Percentiles rank a stretch among this genome's conserved stretches.
Evolutionary conservation across 2,113 vertebrate species (phyloP).

Genomic region (Candoia aspera): DNA sequence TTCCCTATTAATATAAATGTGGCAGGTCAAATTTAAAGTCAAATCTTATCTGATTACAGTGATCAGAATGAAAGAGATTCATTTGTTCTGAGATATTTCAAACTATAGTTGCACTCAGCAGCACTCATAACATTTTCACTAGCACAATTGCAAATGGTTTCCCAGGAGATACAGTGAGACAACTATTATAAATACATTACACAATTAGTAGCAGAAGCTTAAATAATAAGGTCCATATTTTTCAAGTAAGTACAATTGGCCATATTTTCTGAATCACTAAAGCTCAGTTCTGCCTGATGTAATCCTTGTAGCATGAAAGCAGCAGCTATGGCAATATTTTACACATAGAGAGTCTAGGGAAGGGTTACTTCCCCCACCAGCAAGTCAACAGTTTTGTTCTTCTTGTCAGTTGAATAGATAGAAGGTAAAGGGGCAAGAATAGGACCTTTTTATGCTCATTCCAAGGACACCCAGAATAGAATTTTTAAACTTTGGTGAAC

Average conservation of each 20-base stretch:
- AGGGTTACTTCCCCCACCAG: neutral
- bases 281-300: neutral
- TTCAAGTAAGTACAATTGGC: neutral
- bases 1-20: neutral
- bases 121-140: conserved; percentile 49
- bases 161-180: conserved; percentile 17
- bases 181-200: conserved; percentile 26
- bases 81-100: conserved; percentile 27
- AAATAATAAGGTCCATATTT: conserved; percentile 25
- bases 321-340: neutral
- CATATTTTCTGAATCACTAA: neutral
- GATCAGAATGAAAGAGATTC: conserved; percentile 11
- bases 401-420: neutral
- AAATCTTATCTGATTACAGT: conserved; percentile 40
- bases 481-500: neutral
- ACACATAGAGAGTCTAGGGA: neutral
- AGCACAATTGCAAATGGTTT: conserved; percentile 19
- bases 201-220: neutral
- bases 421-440: neutral
- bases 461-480: neutral
- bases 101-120: conserved; percentile 28
- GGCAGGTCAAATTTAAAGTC: conserved; percentile 37
- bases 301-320: neutral
- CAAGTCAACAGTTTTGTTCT: neutral
- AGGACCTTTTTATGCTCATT: neutral